These are phyloP conservation scores for Sinelater perroti DNA, from an alignment of 2,888 invertebrate genomes.

Conservation along the genomic window DNA sequence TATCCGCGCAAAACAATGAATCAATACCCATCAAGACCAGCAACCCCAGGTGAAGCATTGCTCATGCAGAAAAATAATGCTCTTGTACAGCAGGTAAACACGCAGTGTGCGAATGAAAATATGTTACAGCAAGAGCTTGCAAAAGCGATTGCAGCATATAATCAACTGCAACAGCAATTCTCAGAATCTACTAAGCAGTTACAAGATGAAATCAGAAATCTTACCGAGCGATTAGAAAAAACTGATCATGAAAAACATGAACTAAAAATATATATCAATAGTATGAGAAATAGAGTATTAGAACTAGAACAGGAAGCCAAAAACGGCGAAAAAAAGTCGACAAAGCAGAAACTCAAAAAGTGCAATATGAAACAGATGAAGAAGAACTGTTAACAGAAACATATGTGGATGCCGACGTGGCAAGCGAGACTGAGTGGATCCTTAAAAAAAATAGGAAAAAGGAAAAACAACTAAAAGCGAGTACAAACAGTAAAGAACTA, in stretches of 20 bases:
- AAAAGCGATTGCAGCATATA: neutral
- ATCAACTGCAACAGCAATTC: constrained; percentile 2
- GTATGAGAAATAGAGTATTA: constrained; percentile 1
- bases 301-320: constrained; percentile 1
- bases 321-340: neutral
- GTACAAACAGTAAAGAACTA: constrained; percentile 4
- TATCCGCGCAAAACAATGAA: constrained; percentile 1
- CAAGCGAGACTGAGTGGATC: neutral
- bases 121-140: constrained; percentile 2
- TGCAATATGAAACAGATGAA: constrained; percentile 2
- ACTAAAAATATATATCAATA: constrained; percentile 2
- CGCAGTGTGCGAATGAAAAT: neutral
- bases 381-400: constrained; percentile 1
- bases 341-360: constrained; percentile 1
- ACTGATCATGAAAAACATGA: constrained; percentile 1
- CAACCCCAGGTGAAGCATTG: neutral
- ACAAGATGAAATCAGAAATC: constrained; percentile 5
- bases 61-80: constrained; percentile 3
- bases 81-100: constrained; percentile 4
- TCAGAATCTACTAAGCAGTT: constrained; percentile 1
- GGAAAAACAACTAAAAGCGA: constrained; percentile 3
- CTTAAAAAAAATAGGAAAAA: constrained; percentile 3
- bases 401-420: neutral
- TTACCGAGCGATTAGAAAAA: constrained; percentile 1
- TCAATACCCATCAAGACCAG: constrained; percentile 6